Base-by-base conservation (phyloP, 2,113 vertebrate genomes). In the Pica pica region DNA sequence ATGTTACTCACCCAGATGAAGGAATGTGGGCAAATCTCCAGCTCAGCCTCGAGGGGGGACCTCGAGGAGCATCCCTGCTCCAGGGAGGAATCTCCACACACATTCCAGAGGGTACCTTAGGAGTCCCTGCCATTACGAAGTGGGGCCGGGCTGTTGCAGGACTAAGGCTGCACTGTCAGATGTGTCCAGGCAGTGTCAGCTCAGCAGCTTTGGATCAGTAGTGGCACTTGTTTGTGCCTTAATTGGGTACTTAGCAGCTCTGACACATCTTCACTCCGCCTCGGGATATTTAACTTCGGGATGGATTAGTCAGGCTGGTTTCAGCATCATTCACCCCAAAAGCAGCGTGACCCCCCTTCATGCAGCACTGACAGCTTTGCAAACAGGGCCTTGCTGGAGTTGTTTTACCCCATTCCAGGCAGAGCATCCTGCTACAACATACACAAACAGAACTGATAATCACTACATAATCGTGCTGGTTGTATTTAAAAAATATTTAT, bases 111-210 rank as follows among this genome's bases (percentile, higher is more conserved):
- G 46, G 12, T 19, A 1, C 52, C 4, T 7, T 3, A 10, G 30
- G 11, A 8, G 18, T 16, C 33, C 33, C 41, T 46, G 71, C 23
- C 27, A 1, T 18, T 2, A 0, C 1, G 63, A 2, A 12, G 19
- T 17, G 53, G 53, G 18, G 1, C 44, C 33, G 75, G 57, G 56
- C 56, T 61, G 57, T 1, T 7, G 33, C 74, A 20, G 42, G 73
- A 47, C 1, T 1, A 16, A 7, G 30, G 37, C 60, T 53, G 60
- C 11, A 0, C 37, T 42, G 7, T 16, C 60, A 15, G 76, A 17
- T 1, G 24, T 15, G 39, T 1, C 49, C 49, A 7, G 76, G 49
- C 61, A 37, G 49, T 30, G 61, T 8, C 77, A 37, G 50, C 77
- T 37, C 61, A 26, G 77, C 41, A 46, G 33, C 26, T 64, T 15